phyloP scores from a whole-genome alignment of 2,113 vertebrate genomes.

The Aptenodytes forsteri region DNA sequence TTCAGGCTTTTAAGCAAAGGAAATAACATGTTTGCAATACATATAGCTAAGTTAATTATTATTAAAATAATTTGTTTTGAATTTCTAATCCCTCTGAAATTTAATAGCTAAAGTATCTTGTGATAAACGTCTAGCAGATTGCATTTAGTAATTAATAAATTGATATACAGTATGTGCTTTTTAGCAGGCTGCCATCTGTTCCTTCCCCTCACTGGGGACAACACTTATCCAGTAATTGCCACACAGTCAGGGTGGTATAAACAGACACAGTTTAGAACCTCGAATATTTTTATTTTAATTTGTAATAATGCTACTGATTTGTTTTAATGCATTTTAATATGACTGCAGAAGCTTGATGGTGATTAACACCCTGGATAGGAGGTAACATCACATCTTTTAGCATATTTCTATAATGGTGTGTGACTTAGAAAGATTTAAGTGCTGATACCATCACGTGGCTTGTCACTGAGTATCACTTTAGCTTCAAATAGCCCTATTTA shows the following conservation, averaged over 20 bases:
- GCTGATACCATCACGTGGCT: not conserved
- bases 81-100: conserved; percentile 65
- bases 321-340: conserved; percentile 13
- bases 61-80: conserved; percentile 70
- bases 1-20: conserved; percentile 34
- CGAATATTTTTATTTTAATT: not conserved
- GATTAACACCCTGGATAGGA: not conserved
- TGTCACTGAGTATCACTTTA: not conserved
- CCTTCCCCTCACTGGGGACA: conserved; percentile 49
- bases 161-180: conserved; percentile 67
- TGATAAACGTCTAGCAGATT: conserved; percentile 66
- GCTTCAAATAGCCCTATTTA: not conserved
- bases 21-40: conserved; percentile 61
- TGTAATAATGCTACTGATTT: not conserved
- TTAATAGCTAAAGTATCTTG: conserved; percentile 56
- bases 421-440: not conserved
- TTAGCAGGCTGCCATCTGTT: conserved; percentile 71
- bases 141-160: conserved; percentile 73
- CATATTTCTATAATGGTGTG: not conserved
- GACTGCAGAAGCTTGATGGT: not conserved
- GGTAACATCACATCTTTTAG: not conserved
- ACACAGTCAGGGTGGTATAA: conserved; percentile 47
- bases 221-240: conserved; percentile 50
- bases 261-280: conserved; percentile 38
- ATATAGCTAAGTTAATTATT: conserved; percentile 66